These are phyloP conservation scores for Neodiprion fabricii DNA, from an alignment of 1,140 invertebrate species.

Conservation along the genomic window DNA sequence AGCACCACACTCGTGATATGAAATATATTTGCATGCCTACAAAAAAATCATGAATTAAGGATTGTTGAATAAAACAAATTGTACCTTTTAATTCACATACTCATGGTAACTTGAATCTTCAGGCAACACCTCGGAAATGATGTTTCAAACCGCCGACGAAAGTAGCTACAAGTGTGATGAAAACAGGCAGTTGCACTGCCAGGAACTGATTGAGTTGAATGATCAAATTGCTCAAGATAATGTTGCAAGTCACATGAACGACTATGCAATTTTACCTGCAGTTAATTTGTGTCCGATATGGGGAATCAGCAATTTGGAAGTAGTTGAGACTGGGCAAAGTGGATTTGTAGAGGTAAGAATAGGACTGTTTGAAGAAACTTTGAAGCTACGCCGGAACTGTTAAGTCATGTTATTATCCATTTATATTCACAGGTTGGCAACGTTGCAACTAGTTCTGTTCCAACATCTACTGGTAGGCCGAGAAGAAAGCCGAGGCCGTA, in stretches of 20 bases:
- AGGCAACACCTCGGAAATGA: background rate
- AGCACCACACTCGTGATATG: too few relatives aligned
- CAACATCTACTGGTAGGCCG: background rate
- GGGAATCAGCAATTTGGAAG: background rate
- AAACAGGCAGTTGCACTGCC: background rate
- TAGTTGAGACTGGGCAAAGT: slow-evolving; percentile 6
- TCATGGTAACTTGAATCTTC: too few relatives aligned
- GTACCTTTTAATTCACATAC: too few relatives aligned
- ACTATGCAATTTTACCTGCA: background rate
- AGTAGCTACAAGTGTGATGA: background rate
- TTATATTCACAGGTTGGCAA: background rate
- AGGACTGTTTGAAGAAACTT: too few relatives aligned
- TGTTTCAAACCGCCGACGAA: background rate
- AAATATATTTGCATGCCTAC: too few relatives aligned
- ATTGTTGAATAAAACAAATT: too few relatives aligned
- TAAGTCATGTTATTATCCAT: too few relatives aligned
- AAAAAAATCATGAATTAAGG: too few relatives aligned
- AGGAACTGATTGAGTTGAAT: background rate
- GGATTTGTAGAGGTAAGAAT: background rate
- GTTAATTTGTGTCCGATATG: slow-evolving; percentile 4
- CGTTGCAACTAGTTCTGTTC: background rate
- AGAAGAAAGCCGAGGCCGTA: background rate
- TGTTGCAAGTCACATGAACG: background rate
- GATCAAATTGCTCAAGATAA: slow-evolving; percentile 1
- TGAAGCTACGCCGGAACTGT: too few relatives aligned